Conservation (phyloP, 2,888 invertebrate species). For the Mellilla xanthometata region DNA sequence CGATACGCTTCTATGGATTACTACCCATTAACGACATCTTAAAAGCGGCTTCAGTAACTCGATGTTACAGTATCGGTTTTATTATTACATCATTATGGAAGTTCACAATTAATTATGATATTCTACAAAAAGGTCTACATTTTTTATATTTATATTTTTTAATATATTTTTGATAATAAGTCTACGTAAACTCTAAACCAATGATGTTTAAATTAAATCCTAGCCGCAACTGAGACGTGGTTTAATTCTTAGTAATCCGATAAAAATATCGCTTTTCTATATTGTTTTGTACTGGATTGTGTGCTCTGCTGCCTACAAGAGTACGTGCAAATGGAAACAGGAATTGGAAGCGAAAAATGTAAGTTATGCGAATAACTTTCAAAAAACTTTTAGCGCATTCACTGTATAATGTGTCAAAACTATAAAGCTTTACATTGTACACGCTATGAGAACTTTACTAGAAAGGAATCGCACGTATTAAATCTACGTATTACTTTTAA, state of each 20-base stretch:
- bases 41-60: too few species aligned
- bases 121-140: too few species aligned
- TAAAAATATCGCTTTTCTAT: conserved; percentile 24
- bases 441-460: background rate
- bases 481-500: too few species aligned
- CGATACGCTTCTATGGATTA: background rate
- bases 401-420: conserved; percentile 3
- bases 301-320: conserved; percentile 62
- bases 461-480: background rate
- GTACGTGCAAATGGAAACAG: conserved; percentile 13
- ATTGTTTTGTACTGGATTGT: conserved; percentile 77
- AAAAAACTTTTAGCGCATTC: conserved; percentile 1
- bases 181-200: too few species aligned
- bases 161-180: too few species aligned
- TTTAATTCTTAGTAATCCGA: conserved; percentile 10
- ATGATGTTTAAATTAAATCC: too few species aligned
- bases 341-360: conserved; percentile 5
- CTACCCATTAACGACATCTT: too few species aligned
- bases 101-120: too few species aligned
- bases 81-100: too few species aligned
- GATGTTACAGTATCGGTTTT: too few species aligned
- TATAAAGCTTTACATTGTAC: background rate
- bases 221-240: too few species aligned
- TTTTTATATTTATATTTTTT: too few species aligned
- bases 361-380: background rate